phyloP scores from a whole-genome alignment of 2,888 invertebrate species.

The Hirtodrosophila trivittata region DNA sequence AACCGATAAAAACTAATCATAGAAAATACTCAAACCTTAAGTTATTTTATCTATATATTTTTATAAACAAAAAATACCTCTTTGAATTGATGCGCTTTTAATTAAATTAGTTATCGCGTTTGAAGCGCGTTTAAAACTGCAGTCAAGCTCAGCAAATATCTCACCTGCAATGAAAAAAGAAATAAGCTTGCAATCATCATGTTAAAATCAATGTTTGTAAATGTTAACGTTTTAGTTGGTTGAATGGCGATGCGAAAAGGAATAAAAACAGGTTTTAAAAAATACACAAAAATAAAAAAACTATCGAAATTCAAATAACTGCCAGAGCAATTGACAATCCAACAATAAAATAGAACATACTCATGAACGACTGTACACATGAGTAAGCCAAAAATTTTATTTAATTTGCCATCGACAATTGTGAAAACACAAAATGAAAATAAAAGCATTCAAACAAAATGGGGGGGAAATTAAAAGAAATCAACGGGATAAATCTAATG shows the following conservation, averaged over 20 bases:
- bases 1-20: too few species aligned
- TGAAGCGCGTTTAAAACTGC: neutral
- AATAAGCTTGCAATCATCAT: constrained; percentile 24
- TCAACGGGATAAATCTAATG: constrained; percentile 26
- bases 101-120: too few species aligned
- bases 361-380: neutral
- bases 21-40: too few species aligned
- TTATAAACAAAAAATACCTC: too few species aligned
- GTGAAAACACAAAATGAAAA: constrained; percentile 39
- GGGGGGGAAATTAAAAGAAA: too few species aligned
- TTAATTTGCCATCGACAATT: constrained; percentile 47
- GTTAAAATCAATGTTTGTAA: constrained; percentile 39
- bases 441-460: constrained; percentile 11
- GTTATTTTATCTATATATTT: too few species aligned
- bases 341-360: constrained; percentile 12
- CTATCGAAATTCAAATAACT: constrained; percentile 30
- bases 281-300: constrained; percentile 10
- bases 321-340: constrained; percentile 48
- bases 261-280: too few species aligned
- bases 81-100: too few species aligned
- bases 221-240: constrained; percentile 16
- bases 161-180: constrained; percentile 50
- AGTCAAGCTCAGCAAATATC: constrained; percentile 11
- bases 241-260: constrained; percentile 8
- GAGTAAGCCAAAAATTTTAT: constrained; percentile 46